Percentiles rank a stretch among this genome's conserved stretches.
Conservation (phyloP, 2,113 vertebrate species). For the Thomomys bottae region DNA sequence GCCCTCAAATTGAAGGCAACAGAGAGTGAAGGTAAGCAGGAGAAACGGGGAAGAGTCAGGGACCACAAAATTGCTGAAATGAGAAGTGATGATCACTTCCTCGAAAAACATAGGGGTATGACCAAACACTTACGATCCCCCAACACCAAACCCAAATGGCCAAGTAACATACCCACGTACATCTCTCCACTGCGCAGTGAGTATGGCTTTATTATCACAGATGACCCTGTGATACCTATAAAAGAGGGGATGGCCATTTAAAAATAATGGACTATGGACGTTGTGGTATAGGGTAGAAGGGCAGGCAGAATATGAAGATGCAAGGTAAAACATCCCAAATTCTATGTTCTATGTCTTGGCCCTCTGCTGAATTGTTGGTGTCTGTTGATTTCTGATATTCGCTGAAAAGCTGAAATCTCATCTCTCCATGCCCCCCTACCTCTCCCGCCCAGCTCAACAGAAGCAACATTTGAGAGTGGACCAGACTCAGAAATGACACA, state of each 20-base stretch:
- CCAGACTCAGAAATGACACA: not conserved
- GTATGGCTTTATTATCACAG: constrained; percentile 85
- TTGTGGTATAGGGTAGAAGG: not conserved
- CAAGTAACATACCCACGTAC: constrained; percentile 86
- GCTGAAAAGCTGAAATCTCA: not conserved
- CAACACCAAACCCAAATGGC: not conserved
- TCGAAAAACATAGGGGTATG: not conserved
- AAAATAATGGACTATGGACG: not conserved
- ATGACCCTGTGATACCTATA: constrained; percentile 82
- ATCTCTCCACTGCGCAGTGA: constrained; percentile 84
- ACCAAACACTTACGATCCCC: not conserved
- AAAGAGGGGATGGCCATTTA: not conserved
- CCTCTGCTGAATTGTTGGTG: not conserved
- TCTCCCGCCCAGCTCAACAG: not conserved
- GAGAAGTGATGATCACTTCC: not conserved
- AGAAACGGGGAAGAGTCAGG: too few relatives aligned
- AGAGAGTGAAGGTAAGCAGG: not conserved
- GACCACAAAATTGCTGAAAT: rapidly evolving
- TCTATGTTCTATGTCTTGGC: too few relatives aligned
- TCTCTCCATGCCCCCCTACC: not conserved
- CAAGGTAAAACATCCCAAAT: not conserved
- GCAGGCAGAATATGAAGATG: not conserved
- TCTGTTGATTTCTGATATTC: not conserved
- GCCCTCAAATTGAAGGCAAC: not conserved
- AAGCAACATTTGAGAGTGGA: not conserved